Evolutionary conservation across 2,888 invertebrate species (phyloP).

Genomic region (Drosophila antonietae): DNA sequence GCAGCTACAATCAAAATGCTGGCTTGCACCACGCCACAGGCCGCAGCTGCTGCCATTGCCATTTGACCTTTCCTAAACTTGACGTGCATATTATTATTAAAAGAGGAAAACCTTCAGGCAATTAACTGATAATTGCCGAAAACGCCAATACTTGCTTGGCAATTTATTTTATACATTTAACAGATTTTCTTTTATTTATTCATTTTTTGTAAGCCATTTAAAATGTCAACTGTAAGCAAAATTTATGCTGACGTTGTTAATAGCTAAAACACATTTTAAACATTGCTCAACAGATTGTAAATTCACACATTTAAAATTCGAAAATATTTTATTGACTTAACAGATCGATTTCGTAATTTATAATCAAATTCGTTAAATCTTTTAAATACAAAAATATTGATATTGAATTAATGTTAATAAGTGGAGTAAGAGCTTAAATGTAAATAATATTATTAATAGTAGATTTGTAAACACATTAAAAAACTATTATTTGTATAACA

Average conservation of each 20-base stretch:
- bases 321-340: neutral
- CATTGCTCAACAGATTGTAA: neutral
- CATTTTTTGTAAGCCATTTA: conserved; percentile 7
- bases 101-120: conserved; percentile 4
- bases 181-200: neutral
- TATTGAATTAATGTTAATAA: too few species aligned
- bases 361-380: too few species aligned
- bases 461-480: too few species aligned
- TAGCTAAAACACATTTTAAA: neutral
- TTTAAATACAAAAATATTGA: too few species aligned
- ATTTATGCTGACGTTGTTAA: conserved; percentile 1
- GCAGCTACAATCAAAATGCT: too few species aligned
- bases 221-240: conserved; percentile 20
- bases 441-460: too few species aligned
- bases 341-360: too few species aligned
- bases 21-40: neutral
- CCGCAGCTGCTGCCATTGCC: conserved; percentile 29
- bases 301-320: neutral
- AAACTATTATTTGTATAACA: too few species aligned
- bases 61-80: conserved; percentile 34
- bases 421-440: too few species aligned
- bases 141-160: conserved; percentile 11
- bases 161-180: conserved; percentile 8
- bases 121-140: conserved; percentile 17
- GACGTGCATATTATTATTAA: conserved; percentile 14